These are phyloP conservation scores for Penaeus monodon DNA, from an alignment of 2,888 invertebrate genomes.

Conservation along the genomic window DNA sequence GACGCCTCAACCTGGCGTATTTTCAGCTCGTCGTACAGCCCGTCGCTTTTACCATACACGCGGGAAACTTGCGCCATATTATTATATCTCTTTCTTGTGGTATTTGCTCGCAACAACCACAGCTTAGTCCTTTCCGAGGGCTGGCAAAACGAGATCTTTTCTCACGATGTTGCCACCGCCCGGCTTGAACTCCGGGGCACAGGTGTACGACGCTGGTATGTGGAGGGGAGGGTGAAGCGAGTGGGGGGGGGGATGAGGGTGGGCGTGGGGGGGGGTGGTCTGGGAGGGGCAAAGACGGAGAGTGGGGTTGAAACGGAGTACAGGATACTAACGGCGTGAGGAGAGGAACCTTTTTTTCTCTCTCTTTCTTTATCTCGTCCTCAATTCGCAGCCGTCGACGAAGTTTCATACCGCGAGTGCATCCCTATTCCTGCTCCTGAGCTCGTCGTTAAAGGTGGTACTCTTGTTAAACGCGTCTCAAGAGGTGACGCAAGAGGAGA, in stretches of 20 bases:
- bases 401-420: too few species aligned
- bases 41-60: background rate
- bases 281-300: background rate
- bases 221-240: background rate
- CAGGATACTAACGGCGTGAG: background rate
- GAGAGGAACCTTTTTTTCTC: background rate
- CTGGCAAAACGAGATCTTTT: background rate
- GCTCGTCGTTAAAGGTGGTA: too few species aligned
- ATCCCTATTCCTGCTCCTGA: too few species aligned
- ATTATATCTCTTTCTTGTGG: background rate
- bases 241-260: conserved; percentile 1
- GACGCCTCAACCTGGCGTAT: conserved; percentile 8
- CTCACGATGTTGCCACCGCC: conserved; percentile 16
- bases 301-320: background rate
- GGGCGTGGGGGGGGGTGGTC: background rate
- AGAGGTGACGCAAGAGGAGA: too few species aligned
- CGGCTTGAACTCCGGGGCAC: conserved; percentile 16
- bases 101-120: too few species aligned
- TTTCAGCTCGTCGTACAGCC: background rate
- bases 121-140: background rate
- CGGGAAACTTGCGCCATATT: background rate
- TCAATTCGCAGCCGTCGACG: too few species aligned
- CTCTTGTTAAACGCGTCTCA: too few species aligned
- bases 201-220: conserved; percentile 38
- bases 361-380: too few species aligned